These are phyloP conservation scores for Aromia moschata DNA, from an alignment of 2,888 invertebrate species.

Conservation along the genomic window DNA sequence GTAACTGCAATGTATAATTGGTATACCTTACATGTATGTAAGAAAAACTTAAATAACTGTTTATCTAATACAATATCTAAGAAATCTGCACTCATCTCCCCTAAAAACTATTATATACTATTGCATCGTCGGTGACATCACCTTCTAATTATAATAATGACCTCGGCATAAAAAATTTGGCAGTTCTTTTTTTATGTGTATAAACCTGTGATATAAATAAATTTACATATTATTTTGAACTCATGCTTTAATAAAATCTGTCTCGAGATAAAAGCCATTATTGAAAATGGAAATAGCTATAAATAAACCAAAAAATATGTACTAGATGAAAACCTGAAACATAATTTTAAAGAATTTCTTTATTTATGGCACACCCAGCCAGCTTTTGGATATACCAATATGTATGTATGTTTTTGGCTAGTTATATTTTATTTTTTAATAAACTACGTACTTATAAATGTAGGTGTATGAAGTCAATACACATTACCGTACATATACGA, in stretches of 20 bases:
- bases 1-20: too few relatives aligned
- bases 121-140: constrained; percentile 45
- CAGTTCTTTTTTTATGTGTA: constrained; percentile 41
- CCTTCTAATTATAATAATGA: constrained; percentile 48
- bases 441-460: too few relatives aligned
- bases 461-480: too few relatives aligned
- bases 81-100: constrained; percentile 14
- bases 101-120: constrained; percentile 12
- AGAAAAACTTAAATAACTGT: background rate
- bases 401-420: too few relatives aligned
- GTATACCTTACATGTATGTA: background rate
- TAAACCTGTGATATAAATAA: constrained; percentile 48
- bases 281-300: background rate
- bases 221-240: constrained; percentile 17
- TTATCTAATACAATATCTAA: background rate
- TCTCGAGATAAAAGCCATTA: background rate
- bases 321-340: background rate
- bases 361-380: too few relatives aligned
- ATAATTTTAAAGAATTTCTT: background rate
- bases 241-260: constrained; percentile 7
- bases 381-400: too few relatives aligned
- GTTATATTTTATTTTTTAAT: too few relatives aligned
- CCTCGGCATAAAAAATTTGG: constrained; percentile 44
- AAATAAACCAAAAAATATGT: background rate
- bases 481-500: too few relatives aligned